Conservation (phyloP, 2,113 vertebrate genomes). For the Zootoca vivipara region DNA sequence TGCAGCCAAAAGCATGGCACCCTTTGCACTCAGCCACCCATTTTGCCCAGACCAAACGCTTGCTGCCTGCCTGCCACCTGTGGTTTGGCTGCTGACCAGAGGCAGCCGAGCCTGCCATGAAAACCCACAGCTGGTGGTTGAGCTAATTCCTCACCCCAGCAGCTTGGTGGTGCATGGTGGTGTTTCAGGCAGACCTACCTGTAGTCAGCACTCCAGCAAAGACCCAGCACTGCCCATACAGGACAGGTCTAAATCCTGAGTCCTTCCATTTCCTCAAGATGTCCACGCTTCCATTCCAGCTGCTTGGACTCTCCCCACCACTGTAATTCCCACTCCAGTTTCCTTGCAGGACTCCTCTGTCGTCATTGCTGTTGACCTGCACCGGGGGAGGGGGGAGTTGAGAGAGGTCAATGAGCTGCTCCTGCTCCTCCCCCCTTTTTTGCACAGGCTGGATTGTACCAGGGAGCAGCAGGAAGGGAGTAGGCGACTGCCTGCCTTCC, state of each 20-base stretch:
- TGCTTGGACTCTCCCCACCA: slow-evolving; percentile 70
- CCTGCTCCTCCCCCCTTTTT: background rate
- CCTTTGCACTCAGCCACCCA: too few relatives aligned
- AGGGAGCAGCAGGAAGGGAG: background rate
- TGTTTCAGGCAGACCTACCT: slow-evolving; percentile 57
- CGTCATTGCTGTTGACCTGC: slow-evolving; percentile 79
- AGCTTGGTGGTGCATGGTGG: too few relatives aligned
- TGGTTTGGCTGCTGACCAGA: background rate
- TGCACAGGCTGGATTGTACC: background rate
- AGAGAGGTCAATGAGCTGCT: background rate
- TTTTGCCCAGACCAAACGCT: background rate
- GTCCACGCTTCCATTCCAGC: slow-evolving; percentile 79
- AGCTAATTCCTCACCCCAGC: background rate
- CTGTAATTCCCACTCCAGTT: slow-evolving; percentile 80
- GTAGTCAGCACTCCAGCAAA: slow-evolving; percentile 80
- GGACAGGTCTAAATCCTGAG: slow-evolving; percentile 73
- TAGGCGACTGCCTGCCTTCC: background rate
- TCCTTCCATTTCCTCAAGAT: slow-evolving; percentile 76
- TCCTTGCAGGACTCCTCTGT: slow-evolving; percentile 75
- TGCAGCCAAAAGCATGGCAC: background rate
- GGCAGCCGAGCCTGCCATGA: background rate
- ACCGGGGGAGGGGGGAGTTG: too few relatives aligned
- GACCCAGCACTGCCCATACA: slow-evolving; percentile 83
- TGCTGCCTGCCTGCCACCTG: too few relatives aligned
- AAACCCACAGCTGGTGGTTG: too few relatives aligned